Evolutionary conservation across 1,140 invertebrate species (phyloP).

Genomic region (Zaprionus vittiger): DNA sequence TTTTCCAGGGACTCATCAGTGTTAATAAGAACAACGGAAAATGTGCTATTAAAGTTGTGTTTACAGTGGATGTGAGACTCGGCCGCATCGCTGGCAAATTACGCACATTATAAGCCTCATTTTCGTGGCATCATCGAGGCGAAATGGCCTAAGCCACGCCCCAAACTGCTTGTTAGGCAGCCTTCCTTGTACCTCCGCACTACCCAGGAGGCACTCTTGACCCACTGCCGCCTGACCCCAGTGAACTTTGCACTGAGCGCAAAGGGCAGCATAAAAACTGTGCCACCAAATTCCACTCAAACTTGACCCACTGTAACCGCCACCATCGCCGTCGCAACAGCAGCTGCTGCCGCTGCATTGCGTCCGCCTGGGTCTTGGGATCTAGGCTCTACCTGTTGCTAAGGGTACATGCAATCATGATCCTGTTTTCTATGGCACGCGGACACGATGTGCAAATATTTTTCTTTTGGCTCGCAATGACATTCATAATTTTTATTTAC

Average conservation of each 20-base stretch:
- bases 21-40: conserved; percentile 40
- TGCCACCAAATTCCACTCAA: conserved; percentile 36
- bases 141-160: conserved; percentile 64
- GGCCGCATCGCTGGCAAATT: conserved; percentile 54
- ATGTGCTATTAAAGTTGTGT: conserved; percentile 42
- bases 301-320: conserved; percentile 44
- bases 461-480: conserved; percentile 46
- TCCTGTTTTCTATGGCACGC: conserved; percentile 2
- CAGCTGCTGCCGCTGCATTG: conserved; percentile 24
- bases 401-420: conserved; percentile 14
- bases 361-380: neutral
- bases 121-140: conserved; percentile 37
- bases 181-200: neutral
- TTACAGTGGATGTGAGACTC: conserved; percentile 36
- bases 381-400: conserved; percentile 64
- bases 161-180: conserved; percentile 64
- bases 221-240: conserved; percentile 32
- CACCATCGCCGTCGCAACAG: too few species aligned
- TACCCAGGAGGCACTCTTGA: conserved; percentile 19
- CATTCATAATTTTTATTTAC: conserved; percentile 80
- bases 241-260: conserved; percentile 41
- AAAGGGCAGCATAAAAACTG: conserved; percentile 16
- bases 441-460: conserved; percentile 25
- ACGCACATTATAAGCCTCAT: conserved; percentile 67
- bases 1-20: conserved; percentile 43